These are phyloP conservation scores for Lophochroa leadbeateri DNA, from an alignment of 2,113 vertebrate genomes.

Conservation along the genomic window DNA sequence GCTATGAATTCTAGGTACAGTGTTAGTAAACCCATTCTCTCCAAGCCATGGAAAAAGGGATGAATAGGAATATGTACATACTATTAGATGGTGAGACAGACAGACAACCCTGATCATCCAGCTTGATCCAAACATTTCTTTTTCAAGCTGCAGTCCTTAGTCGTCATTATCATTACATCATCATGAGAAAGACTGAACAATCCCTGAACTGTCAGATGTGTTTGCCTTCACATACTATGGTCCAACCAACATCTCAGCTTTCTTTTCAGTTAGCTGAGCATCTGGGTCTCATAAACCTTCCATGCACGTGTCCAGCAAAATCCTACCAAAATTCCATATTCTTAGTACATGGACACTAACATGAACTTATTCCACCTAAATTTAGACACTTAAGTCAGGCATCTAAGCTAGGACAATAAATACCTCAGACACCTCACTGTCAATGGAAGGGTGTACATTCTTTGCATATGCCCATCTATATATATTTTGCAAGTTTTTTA, in stretches of 20 bases:
- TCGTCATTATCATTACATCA: background rate
- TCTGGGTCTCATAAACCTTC: background rate
- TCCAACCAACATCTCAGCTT: background rate
- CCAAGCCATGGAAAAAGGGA: background rate
- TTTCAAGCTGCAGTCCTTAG: background rate
- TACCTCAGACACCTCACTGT: background rate
- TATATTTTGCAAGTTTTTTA: background rate
- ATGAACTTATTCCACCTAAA: background rate
- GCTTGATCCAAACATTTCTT: fast-evolving
- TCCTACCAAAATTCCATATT: background rate
- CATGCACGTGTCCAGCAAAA: background rate
- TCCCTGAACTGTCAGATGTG: background rate
- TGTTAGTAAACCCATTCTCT: background rate
- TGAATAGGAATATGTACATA: background rate
- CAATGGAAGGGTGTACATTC: background rate
- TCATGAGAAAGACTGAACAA: background rate
- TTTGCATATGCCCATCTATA: background rate
- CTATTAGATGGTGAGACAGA: background rate
- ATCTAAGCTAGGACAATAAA: background rate
- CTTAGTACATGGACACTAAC: background rate
- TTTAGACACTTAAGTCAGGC: background rate
- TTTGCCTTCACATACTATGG: background rate
- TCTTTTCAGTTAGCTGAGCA: background rate
- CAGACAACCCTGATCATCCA: background rate
- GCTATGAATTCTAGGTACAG: background rate